Base-by-base conservation (phyloP, 2,888 invertebrate species). In the Caenorhabditis sinica region DNA sequence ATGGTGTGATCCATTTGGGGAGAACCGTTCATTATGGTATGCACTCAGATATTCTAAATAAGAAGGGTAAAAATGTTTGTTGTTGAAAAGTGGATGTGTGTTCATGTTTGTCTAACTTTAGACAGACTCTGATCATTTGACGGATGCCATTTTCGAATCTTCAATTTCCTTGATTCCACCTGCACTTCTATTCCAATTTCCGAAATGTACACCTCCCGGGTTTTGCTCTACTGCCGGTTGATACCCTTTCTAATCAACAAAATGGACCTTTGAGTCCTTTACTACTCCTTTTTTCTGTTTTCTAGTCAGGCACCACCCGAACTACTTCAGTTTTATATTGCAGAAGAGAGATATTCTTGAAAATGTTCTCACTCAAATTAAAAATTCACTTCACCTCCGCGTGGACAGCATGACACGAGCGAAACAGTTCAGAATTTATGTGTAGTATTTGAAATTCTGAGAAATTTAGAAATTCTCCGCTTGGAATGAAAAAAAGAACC, bases 281-380 rank as follows among this genome's bases (percentile, higher is more conserved):
- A 13, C 3, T 25, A 8, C 33, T 53, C 17, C 63, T 61, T 28
- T 63, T 28, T 63, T 23, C 53, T 56, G 69, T 69, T 60, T 69
- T 63, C 51, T 77, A 51, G 77, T 25, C 33, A 51, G 25, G 63
- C 65, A 40, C 40, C 40, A 5, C 71, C 23, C 63, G 63, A 71
- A 71, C 79, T 72, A 79, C 65, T 60, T 43, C 63, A 23, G 25
- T 51, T 61, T 43, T 58, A 17, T 36, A 68, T 53, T 72, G 63
- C 71, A 72, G 56, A 20, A 28, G 30, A 68, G 20, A 63, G 28
- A 53, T 40, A 40, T 69, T 56, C 69, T 56, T n/a, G 45, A 53
- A 79, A 72, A 81, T 66, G 61, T 81, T 82, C 82, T 76, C 82
- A 82, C 82, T 71, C 30, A 65, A 63, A 75, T 82, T 58, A 43